Base-by-base conservation (phyloP, 2,113 vertebrate genomes). In the Sinocyclocheilus maitianheensis region DNA sequence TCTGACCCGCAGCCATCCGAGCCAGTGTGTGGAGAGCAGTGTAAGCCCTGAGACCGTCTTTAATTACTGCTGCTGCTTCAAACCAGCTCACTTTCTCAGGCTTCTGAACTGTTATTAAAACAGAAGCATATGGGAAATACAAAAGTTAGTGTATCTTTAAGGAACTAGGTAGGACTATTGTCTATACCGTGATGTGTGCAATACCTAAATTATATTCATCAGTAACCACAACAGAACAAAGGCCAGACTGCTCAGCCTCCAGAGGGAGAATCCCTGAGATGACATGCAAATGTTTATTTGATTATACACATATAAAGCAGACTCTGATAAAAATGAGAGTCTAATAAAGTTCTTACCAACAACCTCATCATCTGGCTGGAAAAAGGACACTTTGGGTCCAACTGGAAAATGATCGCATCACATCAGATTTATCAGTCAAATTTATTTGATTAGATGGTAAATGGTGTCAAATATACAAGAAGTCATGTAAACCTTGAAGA, bases 11-110 rank as follows among this genome's bases (percentile, higher is more conserved):
- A 18, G 94, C 94, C 89, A 97, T 93, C 24, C 90, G 96, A 75
- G 96, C 95, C 48, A 97, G 96, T 46, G 95, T 97, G 91, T 99
- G 97, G 12, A 99, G 94, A 34, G 97, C 98, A 0, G 96, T 98
- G 88, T 97, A 98, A 0, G 96, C 97, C 20, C 93, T 91, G 0
- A 99, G 89, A 65, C 96, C 97, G 48, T 99, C 97, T n/a, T 94
- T 95, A 46, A 99, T 72, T 0, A 95, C 93, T 1, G 94, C 97
- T 0, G 96, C 97, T 0, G 94, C 96, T 89, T 96, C 95, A 67
- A 92, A 92, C 91, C 95, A 96, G 6, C 95, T 94, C 24, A 98
- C 95, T 86, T 97, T 97, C 88, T 96, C 94, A 3, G 98, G 97
- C 89, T 98, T 99, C 86, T 90, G 94, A 84, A 97, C 98, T 99